phyloP scores from a whole-genome alignment of 2,113 vertebrate species.

The Laterallus jamaicensis region DNA sequence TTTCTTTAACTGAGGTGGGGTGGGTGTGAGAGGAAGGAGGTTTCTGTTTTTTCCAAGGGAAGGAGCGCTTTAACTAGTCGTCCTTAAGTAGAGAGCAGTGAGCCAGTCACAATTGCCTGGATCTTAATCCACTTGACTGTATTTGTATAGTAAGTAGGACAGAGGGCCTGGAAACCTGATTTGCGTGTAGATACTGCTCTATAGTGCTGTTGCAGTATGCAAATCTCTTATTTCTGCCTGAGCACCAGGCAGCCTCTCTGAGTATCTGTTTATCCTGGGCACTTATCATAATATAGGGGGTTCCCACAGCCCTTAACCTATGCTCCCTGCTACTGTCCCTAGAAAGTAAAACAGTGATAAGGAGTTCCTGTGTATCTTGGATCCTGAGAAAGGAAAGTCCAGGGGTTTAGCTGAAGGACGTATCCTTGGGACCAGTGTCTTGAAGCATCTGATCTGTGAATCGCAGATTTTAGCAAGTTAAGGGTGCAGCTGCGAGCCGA shows the following conservation, averaged over 20 bases:
- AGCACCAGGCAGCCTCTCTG: background rate
- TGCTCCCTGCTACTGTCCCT: background rate
- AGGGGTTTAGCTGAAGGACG: background rate
- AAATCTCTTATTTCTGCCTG: background rate
- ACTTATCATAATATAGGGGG: background rate
- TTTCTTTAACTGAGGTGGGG: background rate
- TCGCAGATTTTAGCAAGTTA: background rate
- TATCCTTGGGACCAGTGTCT: background rate
- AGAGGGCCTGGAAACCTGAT: background rate
- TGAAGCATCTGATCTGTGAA: background rate
- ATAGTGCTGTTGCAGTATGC: background rate
- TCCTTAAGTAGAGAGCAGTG: background rate
- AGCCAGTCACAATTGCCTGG: background rate
- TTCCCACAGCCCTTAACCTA: background rate
- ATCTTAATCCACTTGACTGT: background rate
- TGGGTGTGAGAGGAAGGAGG: no score
- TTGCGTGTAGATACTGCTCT: background rate
- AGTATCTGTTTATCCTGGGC: background rate
- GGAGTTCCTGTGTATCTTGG: background rate
- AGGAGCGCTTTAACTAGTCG: background rate
- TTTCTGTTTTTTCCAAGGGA: background rate
- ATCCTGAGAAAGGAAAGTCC: background rate
- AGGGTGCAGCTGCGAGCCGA: background rate
- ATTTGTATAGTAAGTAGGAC: background rate
- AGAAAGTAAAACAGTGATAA: background rate